phyloP scores from a whole-genome alignment of 2,797 vertebrate genomes.

The Pitangus sulphuratus region DNA sequence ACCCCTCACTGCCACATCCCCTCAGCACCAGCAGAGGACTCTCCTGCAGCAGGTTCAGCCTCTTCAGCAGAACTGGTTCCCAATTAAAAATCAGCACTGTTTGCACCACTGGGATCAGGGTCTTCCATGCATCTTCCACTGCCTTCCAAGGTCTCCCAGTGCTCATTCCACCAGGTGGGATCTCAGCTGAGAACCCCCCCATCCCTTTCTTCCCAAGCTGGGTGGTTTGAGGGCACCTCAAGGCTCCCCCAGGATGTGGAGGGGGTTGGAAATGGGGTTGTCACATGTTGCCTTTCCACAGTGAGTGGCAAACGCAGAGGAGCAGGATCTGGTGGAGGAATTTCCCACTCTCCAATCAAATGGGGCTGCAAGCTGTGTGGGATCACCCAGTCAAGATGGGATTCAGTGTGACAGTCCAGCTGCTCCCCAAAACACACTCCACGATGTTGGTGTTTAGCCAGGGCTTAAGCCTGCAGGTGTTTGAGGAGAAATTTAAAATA shows the following conservation, averaged over 20 bases:
- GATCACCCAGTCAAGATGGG: neutral
- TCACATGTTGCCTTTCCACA: neutral
- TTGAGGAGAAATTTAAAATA: neutral
- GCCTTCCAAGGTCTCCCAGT: neutral
- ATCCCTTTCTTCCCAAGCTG: neutral
- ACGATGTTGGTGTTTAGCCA: neutral
- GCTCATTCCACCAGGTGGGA: neutral
- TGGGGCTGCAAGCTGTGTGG: neutral
- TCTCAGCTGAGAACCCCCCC: neutral
- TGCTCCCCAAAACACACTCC: neutral
- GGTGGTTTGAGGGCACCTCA: neutral
- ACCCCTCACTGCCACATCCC: neutral
- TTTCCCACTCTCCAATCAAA: neutral
- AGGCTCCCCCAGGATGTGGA: neutral
- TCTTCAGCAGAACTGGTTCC: fast-evolving
- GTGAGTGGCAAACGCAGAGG: neutral
- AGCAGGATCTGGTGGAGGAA: neutral
- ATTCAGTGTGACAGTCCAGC: neutral
- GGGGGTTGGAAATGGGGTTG: neutral
- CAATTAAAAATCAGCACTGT: neutral
- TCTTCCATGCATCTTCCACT: neutral
- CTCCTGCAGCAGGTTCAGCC: slow-evolving; percentile 5
- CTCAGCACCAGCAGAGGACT: slow-evolving; percentile 55
- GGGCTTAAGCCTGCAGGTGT: neutral
- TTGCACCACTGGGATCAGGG: neutral